phyloP scores from a whole-genome alignment of 2,888 invertebrate genomes.

The Mamestra brassicae region DNA sequence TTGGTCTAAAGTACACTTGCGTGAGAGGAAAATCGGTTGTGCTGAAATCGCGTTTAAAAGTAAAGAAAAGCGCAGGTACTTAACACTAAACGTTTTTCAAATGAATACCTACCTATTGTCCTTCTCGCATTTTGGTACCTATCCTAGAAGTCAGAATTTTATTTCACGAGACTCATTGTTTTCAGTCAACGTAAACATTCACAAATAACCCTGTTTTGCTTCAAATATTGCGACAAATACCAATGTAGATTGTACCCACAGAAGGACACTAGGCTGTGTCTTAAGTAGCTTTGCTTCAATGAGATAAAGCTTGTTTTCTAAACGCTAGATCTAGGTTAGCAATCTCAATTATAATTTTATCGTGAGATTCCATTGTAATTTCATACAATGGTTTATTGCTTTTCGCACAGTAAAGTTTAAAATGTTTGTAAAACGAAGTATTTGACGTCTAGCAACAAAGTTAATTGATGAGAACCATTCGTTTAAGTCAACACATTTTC shows the following conservation, averaged over 20 bases:
- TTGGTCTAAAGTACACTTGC: background rate
- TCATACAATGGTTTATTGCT: slow-evolving; percentile 57
- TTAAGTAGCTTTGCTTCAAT: slow-evolving; percentile 14
- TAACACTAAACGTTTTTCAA: no score
- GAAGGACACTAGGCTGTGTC: background rate
- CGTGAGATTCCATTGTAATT: slow-evolving; percentile 52
- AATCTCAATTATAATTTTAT: slow-evolving; percentile 52
- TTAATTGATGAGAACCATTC: slow-evolving; percentile 27
- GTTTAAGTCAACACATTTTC: slow-evolving; percentile 16
- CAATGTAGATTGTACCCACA: background rate
- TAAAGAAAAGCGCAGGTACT: no score
- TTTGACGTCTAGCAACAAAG: slow-evolving; percentile 34
- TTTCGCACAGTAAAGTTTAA: slow-evolving; percentile 56
- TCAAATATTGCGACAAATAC: background rate
- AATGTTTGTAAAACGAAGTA: slow-evolving; percentile 52
- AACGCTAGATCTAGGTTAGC: slow-evolving; percentile 40
- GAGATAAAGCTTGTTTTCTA: slow-evolving; percentile 39
- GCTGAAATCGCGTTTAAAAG: no score
- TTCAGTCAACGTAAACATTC: background rate
- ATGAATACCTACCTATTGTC: background rate
- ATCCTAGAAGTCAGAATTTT: background rate
- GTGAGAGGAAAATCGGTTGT: no score
- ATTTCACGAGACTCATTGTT: background rate
- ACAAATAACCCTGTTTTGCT: background rate
- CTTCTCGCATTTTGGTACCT: background rate